phyloP scores from a whole-genome alignment of 2,113 vertebrate species.

The Syngnathus scovelli region DNA sequence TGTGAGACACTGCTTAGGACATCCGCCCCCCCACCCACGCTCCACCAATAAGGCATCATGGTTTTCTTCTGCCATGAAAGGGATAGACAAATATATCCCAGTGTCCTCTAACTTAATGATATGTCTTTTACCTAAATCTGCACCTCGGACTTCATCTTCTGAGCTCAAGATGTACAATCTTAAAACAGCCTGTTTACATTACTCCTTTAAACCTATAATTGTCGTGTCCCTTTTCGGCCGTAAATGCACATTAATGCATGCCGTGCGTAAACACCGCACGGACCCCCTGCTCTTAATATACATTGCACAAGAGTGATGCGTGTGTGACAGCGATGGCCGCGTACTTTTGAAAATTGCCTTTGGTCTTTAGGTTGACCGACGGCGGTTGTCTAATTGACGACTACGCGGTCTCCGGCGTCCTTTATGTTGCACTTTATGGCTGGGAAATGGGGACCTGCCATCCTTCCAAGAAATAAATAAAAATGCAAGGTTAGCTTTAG shows the following conservation, averaged over 20 bases:
- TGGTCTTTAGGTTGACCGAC: background rate
- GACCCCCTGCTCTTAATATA: background rate
- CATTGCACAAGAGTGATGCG: background rate
- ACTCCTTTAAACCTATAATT: background rate
- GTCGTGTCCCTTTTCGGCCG: background rate
- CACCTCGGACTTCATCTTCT: background rate
- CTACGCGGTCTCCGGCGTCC: background rate
- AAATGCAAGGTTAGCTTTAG: background rate
- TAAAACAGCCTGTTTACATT: constrained; percentile 1
- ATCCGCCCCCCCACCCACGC: background rate
- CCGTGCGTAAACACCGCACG: background rate
- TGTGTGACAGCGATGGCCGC: background rate
- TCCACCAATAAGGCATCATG: background rate
- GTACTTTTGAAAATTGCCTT: background rate
- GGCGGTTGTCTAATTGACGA: background rate
- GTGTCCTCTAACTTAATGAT: constrained; percentile 3
- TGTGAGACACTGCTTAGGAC: background rate
- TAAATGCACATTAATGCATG: background rate
- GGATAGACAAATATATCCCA: background rate
- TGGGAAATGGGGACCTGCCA: background rate
- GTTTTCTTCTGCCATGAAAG: background rate
- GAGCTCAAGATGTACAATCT: background rate
- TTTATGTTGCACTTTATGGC: background rate
- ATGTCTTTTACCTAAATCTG: constrained; percentile 1
- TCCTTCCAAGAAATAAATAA: background rate